These are phyloP conservation scores for Ceuthmochares aereus DNA, from an alignment of 2,113 vertebrate species.

Conservation along the genomic window DNA sequence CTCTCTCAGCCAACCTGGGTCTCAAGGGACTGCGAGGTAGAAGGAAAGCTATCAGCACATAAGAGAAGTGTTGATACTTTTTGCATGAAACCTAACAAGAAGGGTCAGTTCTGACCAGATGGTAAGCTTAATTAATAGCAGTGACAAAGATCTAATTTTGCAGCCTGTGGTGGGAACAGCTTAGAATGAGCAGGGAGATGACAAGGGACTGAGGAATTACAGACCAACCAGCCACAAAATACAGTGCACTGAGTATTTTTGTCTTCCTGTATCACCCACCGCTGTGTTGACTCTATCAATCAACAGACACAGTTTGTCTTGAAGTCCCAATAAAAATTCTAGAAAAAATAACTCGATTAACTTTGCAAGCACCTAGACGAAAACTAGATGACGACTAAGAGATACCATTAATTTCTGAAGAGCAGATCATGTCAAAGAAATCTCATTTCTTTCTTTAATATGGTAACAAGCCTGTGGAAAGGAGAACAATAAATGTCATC, in stretches of 20 bases:
- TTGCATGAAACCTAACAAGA: neutral
- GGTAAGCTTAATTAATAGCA: neutral
- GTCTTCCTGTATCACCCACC: neutral
- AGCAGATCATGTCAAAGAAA: neutral
- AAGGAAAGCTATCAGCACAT: neutral
- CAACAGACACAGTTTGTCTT: neutral
- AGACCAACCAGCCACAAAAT: neutral
- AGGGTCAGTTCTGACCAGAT: neutral
- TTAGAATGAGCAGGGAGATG: neutral
- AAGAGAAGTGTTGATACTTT: neutral
- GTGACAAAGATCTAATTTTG: neutral
- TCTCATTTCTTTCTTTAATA: neutral
- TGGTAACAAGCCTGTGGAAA: neutral
- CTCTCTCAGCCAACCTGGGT: neutral
- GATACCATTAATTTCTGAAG: constrained; percentile 6
- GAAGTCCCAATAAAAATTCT: neutral
- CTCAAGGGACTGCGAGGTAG: neutral
- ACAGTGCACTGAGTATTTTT: neutral
- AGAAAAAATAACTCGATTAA: neutral
- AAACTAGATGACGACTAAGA: neutral
- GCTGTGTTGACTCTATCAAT: neutral
- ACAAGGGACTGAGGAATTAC: neutral
- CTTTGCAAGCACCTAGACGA: neutral
- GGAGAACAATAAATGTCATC: neutral
- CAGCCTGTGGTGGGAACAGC: neutral